These are phyloP conservation scores for Drosophila aff. DNA, from an alignment of 1,140 invertebrate genomes.

Conservation along the genomic window DNA sequence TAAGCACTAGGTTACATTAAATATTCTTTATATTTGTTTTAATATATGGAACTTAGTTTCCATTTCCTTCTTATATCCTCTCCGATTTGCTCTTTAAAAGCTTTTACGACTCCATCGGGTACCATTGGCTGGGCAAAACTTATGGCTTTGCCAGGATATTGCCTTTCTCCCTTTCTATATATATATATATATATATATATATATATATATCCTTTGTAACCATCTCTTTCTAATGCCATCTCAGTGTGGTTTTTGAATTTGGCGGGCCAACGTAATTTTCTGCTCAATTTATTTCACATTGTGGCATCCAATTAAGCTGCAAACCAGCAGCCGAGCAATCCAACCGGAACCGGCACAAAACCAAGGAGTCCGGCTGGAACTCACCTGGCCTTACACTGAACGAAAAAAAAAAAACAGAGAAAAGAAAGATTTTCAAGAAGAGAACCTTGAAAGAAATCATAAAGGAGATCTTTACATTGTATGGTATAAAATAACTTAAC, in stretches of 20 bases:
- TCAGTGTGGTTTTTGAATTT: constrained; percentile 73
- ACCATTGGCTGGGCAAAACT: constrained; percentile 55
- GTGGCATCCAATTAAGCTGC: constrained; percentile 85
- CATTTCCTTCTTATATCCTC: neutral
- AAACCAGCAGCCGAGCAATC: constrained; percentile 56
- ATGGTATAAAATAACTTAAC: too few species aligned
- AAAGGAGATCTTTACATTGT: too few species aligned
- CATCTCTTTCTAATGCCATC: constrained; percentile 41
- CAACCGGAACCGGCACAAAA: constrained; percentile 22
- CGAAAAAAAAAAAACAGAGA: too few species aligned
- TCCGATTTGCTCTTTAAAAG: neutral
- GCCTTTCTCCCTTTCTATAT: neutral
- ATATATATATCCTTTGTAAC: neutral
- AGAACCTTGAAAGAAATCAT: too few species aligned
- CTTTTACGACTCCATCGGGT: constrained; percentile 68
- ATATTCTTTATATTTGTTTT: too few species aligned
- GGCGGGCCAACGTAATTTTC: constrained; percentile 84
- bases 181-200: neutral
- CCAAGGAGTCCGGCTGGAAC: constrained; percentile 4
- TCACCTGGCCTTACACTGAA: constrained; percentile 20
- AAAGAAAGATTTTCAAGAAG: neutral
- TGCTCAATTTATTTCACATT: constrained; percentile 85
- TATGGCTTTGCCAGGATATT: constrained; percentile 18
- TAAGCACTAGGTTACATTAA: too few species aligned
- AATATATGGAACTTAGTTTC: too few species aligned